phyloP scores from a whole-genome alignment of 2,888 invertebrate species.

The Eulithis testata region DNA sequence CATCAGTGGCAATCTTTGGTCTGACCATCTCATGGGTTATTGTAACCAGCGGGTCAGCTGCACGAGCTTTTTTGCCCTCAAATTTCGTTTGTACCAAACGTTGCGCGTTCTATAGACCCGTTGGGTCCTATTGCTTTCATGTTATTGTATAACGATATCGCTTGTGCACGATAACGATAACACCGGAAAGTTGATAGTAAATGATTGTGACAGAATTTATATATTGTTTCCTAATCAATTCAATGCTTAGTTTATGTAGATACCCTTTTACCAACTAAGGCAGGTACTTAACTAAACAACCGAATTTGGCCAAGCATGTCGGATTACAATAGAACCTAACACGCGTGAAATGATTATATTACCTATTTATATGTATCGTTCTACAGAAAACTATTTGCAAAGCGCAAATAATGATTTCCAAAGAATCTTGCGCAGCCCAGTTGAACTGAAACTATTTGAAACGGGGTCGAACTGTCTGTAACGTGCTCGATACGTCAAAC shows the following conservation, averaged over 20 bases:
- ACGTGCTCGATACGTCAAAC: not conserved
- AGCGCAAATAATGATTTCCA: not conserved
- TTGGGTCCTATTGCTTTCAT: not conserved
- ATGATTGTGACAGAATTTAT: no score
- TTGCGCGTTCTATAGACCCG: not conserved
- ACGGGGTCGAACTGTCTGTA: not conserved
- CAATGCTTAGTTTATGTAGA: no score
- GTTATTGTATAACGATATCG: slow-evolving; percentile 1
- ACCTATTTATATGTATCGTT: slow-evolving; percentile 1
- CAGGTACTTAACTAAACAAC: not conserved
- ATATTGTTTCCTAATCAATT: no score
- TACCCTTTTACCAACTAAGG: no score
- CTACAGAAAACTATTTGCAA: not conserved
- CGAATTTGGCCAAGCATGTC: not conserved
- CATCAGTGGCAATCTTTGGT: no score
- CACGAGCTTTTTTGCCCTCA: no score
- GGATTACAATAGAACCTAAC: not conserved
- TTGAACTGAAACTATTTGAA: not conserved
- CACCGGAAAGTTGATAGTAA: no score
- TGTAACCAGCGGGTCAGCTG: not conserved
- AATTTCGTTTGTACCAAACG: no score
- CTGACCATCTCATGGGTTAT: not conserved
- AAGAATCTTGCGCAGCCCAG: slow-evolving; percentile 2
- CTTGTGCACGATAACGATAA: slow-evolving; percentile 9
- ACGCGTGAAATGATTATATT: slow-evolving; percentile 5